Evolutionary conservation across 1,140 invertebrate genomes (phyloP).

Genomic region (Cotesia glomerata): DNA sequence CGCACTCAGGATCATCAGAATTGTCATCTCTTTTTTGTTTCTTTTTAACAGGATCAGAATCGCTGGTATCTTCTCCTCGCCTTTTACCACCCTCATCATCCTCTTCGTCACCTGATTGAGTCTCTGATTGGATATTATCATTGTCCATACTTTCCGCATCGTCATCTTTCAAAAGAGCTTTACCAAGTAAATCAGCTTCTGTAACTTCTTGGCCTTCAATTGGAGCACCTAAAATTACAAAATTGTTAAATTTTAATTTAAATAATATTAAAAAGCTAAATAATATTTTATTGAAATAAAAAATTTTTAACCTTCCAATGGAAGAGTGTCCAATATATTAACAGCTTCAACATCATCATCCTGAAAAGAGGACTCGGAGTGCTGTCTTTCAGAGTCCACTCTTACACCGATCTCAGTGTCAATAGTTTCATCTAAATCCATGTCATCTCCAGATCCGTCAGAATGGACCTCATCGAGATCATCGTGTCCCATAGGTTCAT

Average conservation of each 20-base stretch:
- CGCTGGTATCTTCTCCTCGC: conserved; percentile 44
- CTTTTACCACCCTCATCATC: conserved; percentile 45
- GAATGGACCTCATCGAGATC: conserved; percentile 55
- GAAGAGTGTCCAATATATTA: conserved; percentile 59
- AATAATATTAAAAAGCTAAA: background rate
- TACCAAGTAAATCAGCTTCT: conserved; percentile 57
- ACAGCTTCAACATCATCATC: conserved; percentile 54
- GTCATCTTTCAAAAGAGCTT: conserved; percentile 52
- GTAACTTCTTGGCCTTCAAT: conserved; percentile 60
- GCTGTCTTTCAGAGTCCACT: conserved; percentile 50
- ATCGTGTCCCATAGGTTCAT: conserved; percentile 41
- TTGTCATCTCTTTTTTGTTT: conserved; percentile 54
- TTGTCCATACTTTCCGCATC: conserved; percentile 55
- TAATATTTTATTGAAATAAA: background rate
- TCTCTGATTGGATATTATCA: conserved; percentile 48
- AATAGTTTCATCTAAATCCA: conserved; percentile 62
- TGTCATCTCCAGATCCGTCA: conserved; percentile 59
- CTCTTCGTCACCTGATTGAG: conserved; percentile 51
- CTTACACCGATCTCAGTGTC: conserved; percentile 60
- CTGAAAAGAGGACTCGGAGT: conserved; percentile 37
- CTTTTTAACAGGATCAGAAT: conserved; percentile 49
- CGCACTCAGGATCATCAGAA: conserved; percentile 51
- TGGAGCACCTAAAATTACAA: conserved; percentile 44
- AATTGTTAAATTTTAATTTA: background rate
- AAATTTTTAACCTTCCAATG: conserved; percentile 53